A percentile compares a stretch with the other conserved stretches of the same genome.
These are phyloP conservation scores for Nymphalis polychloros DNA, from an alignment of 2,888 invertebrate species.

Conservation along the genomic window DNA sequence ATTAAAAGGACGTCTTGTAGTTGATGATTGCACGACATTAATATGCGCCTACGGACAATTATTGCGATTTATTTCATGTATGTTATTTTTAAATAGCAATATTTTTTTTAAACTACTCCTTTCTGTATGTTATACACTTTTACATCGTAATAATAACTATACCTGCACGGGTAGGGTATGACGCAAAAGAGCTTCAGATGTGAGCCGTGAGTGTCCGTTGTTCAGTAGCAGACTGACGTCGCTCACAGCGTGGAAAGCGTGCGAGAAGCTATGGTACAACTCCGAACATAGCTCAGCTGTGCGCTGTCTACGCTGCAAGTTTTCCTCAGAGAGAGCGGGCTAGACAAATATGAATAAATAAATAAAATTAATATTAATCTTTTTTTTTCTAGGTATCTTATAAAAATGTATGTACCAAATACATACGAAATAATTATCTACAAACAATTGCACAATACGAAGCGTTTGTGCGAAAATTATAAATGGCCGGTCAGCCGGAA, in stretches of 20 bases:
- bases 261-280: constrained; percentile 91
- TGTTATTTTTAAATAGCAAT: no score
- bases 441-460: no score
- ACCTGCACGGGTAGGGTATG: constrained; percentile 61
- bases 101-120: no score
- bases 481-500: no score
- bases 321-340: constrained; percentile 25
- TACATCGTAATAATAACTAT: constrained; percentile 10
- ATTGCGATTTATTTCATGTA: background rate
- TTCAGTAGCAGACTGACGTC: constrained; percentile 84
- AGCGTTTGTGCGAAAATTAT: no score
- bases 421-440: no score
- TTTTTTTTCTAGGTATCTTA: no score
- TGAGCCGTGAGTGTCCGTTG: constrained; percentile 52
- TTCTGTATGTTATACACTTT: background rate
- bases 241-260: constrained; percentile 93
- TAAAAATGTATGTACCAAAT: no score
- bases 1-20: constrained; percentile 34
- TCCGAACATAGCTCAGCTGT: constrained; percentile 89
- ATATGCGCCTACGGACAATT: constrained; percentile 54
- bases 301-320: constrained; percentile 72
- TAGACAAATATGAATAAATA: constrained; percentile 4
- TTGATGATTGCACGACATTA: constrained; percentile 58
- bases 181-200: constrained; percentile 50
- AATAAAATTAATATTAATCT: background rate